A percentile compares a stretch with the other conserved stretches of the same genome.
Evolutionary conservation across 1,140 invertebrate genomes (phyloP).

Genomic region (Hyposmocoma kahamanoa): DNA sequence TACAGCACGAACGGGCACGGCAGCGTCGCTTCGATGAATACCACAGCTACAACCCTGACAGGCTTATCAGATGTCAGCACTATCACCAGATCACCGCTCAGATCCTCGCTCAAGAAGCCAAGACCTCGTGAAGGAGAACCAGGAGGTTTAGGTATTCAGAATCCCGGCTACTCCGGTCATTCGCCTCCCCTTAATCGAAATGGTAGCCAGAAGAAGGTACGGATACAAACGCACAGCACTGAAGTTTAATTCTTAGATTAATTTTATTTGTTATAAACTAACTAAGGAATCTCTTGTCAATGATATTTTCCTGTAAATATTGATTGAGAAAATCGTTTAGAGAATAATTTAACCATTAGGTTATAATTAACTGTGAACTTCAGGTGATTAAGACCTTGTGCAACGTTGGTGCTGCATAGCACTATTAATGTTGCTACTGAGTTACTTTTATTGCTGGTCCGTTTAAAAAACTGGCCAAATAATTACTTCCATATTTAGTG

Average conservation of each 20-base stretch:
- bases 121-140: constrained; percentile 72
- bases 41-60: constrained; percentile 80
- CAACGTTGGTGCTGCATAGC: background rate
- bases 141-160: constrained; percentile 85
- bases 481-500: too few relatives aligned
- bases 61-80: constrained; percentile 74
- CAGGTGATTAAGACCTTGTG: background rate
- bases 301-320: background rate
- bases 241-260: constrained; percentile 81
- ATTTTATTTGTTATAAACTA: too few relatives aligned
- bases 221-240: constrained; percentile 91
- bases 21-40: constrained; percentile 84
- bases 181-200: constrained; percentile 87
- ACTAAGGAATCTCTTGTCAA: too few relatives aligned
- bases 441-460: too few relatives aligned
- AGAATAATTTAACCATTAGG: background rate
- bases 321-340: background rate
- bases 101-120: constrained; percentile 89
- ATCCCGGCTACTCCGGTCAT: constrained; percentile 86
- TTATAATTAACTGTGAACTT: background rate
- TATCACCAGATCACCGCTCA: constrained; percentile 81
- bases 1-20: constrained; percentile 84
- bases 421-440: background rate
- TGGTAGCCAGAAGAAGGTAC: constrained; percentile 89
- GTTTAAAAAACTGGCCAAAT: too few relatives aligned